Percentiles rank a stretch among this genome's conserved stretches.
phyloP scores from a whole-genome alignment of 2,113 vertebrate genomes.

The Melanerpes formicivorus region DNA sequence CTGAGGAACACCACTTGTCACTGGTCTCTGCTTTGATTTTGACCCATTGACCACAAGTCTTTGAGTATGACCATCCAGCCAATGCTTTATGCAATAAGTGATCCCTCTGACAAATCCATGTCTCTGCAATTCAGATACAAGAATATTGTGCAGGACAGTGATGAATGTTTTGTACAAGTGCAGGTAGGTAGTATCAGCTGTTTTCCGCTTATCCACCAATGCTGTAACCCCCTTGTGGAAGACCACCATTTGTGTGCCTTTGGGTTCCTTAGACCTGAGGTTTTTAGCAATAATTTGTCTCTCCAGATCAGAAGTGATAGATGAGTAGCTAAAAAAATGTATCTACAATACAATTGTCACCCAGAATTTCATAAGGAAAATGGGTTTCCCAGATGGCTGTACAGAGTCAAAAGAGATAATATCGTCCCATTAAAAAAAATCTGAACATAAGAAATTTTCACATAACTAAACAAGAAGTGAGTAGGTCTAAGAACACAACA shows the following conservation, averaged over 20 bases:
- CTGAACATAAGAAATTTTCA: background rate
- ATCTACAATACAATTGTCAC: background rate
- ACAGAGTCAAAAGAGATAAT: background rate
- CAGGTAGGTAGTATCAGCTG: background rate
- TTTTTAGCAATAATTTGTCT: background rate
- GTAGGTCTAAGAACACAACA: background rate
- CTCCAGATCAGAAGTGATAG: background rate
- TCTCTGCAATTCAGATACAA: background rate
- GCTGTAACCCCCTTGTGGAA: background rate
- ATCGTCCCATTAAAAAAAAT: background rate
- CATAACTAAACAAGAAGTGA: background rate
- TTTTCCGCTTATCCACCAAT: background rate
- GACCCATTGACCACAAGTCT: background rate
- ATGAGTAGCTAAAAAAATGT: background rate
- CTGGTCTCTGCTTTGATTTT: too few relatives aligned
- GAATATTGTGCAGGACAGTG: background rate
- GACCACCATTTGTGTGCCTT: background rate
- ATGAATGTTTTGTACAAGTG: background rate
- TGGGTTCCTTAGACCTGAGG: background rate
- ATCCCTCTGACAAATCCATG: background rate
- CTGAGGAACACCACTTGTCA: background rate
- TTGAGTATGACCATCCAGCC: background rate
- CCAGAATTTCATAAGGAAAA: background rate
- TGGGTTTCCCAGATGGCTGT: background rate
- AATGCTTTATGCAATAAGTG: background rate